Evolutionary conservation across 2,888 invertebrate species (phyloP).

Genomic region (Polyommatus icarus): DNA sequence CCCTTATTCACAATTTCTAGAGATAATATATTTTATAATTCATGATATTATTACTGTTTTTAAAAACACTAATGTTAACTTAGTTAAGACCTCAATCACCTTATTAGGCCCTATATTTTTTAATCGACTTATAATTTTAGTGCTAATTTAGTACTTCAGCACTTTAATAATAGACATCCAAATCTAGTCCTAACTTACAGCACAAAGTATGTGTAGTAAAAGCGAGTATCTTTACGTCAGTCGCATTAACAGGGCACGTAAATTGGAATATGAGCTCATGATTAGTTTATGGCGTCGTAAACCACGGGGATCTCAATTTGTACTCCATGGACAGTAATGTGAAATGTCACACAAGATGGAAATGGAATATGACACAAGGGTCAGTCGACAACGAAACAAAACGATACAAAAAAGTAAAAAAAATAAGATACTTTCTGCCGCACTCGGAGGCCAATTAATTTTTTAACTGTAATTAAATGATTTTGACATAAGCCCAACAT

Average conservation of each 20-base stretch:
- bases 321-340: constrained; percentile 32
- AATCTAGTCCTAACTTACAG: not conserved
- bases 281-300: constrained; percentile 61
- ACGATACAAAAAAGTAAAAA: too few relatives aligned
- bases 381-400: not conserved
- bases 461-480: too few relatives aligned
- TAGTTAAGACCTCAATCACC: not conserved
- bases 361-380: not conserved
- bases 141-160: too few relatives aligned
- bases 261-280: constrained; percentile 55
- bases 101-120: not conserved
- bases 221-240: constrained; percentile 50
- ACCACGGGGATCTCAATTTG: constrained; percentile 49
- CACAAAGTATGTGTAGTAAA: not conserved
- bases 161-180: too few relatives aligned
- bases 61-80: not conserved
- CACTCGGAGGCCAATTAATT: too few relatives aligned
- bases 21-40: constrained; percentile 22
- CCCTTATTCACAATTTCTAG: constrained; percentile 34
- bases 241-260: constrained; percentile 55
- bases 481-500: too few relatives aligned
- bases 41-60: too few relatives aligned
- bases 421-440: too few relatives aligned
- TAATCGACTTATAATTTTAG: not conserved
- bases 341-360: not conserved